Conservation (phyloP, 2,888 invertebrate species). For the Psylliodes chrysocephalus region DNA sequence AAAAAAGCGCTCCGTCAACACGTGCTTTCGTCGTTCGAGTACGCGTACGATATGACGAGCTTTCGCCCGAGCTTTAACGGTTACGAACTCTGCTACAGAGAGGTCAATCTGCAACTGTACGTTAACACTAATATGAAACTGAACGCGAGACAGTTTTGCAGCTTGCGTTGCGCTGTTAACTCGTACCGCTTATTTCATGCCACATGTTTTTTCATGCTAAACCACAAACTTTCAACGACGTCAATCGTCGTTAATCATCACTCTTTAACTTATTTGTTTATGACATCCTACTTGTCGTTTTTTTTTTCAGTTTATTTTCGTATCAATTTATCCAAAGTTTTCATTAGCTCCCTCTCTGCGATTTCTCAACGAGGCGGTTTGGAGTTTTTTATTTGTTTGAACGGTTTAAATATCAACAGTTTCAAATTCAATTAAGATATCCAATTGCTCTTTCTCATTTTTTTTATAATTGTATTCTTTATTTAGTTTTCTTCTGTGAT, state of each 20-base stretch:
- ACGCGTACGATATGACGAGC: constrained; percentile 25
- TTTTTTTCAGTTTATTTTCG: constrained; percentile 8
- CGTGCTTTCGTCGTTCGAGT: constrained; percentile 22
- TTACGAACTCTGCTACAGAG: constrained; percentile 44
- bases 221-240: constrained; percentile 54
- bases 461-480: no score
- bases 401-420: no score
- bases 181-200: constrained; percentile 45
- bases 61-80: constrained; percentile 25
- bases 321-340: neutral
- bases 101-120: constrained; percentile 60
- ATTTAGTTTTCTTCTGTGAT: no score
- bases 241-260: constrained; percentile 55
- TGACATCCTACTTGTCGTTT: constrained; percentile 46
- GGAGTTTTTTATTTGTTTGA: no score
- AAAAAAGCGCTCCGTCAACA: constrained; percentile 16
- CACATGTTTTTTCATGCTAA: constrained; percentile 54
- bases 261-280: constrained; percentile 57
- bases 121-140: constrained; percentile 50
- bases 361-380: no score
- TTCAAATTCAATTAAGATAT: no score
- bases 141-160: constrained; percentile 51
- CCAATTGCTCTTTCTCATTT: no score
- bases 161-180: constrained; percentile 56
- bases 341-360: no score